These are phyloP conservation scores for Mythimna loreyi DNA, from an alignment of 2,888 invertebrate genomes.

Conservation along the genomic window DNA sequence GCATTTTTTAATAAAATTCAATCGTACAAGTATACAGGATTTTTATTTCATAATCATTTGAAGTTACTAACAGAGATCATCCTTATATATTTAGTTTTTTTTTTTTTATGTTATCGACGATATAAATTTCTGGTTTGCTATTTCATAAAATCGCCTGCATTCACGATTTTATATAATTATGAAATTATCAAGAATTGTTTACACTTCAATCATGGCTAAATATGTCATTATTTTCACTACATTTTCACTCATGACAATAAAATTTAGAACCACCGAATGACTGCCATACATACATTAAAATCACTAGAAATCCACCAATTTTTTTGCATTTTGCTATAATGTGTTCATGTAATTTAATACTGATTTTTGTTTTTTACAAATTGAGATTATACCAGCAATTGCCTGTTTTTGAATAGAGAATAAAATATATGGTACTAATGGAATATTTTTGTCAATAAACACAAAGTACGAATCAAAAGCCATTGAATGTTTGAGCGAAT, in stretches of 20 bases:
- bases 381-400: slow-evolving; percentile 19
- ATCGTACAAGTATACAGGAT: slow-evolving; percentile 43
- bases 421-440: neutral
- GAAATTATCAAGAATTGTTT: neutral
- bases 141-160: neutral
- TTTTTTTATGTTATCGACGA: neutral
- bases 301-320: slow-evolving; percentile 8
- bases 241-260: slow-evolving; percentile 42
- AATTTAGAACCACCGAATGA: slow-evolving; percentile 54
- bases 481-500: neutral
- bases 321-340: slow-evolving; percentile 22
- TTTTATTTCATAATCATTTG: slow-evolving; percentile 55
- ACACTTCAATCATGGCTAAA: neutral
- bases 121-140: neutral
- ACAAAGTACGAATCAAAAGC: too few relatives aligned
- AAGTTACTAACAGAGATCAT: slow-evolving; percentile 46
- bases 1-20: slow-evolving; percentile 69
- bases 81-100: neutral
- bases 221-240: neutral
- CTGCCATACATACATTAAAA: slow-evolving; percentile 44
- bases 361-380: neutral
- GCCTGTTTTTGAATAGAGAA: neutral
- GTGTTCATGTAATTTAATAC: slow-evolving; percentile 33
- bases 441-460: slow-evolving; percentile 10
- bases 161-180: neutral